Conservation (phyloP, 2,797 vertebrate genomes). For the Ceryle rudis region DNA sequence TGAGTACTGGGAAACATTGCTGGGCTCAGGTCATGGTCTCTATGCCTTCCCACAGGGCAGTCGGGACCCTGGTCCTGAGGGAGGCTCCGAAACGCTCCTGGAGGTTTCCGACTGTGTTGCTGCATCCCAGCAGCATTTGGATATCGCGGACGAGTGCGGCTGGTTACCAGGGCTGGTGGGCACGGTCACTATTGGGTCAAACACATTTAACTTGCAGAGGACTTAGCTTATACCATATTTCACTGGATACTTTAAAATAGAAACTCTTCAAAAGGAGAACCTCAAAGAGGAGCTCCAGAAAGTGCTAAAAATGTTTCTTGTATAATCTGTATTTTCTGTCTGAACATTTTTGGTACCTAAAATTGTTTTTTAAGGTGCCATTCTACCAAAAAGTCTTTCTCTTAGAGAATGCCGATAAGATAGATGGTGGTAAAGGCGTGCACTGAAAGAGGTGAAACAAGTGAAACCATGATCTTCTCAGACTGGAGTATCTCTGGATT, state of each 20-base stretch:
- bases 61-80: background rate
- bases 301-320: background rate
- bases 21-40: background rate
- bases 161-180: background rate
- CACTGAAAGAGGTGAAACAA: background rate
- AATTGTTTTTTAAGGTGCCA: background rate
- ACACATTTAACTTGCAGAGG: background rate
- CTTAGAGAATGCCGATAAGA: background rate
- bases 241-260: background rate
- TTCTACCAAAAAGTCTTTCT: background rate
- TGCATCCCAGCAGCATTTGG: background rate
- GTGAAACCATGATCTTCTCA: background rate
- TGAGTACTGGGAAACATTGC: background rate
- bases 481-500: background rate
- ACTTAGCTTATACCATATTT: background rate
- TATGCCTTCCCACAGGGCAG: fast-evolving
- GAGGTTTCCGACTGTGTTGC: background rate
- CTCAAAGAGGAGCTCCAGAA: background rate
- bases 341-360: background rate
- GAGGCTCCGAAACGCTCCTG: background rate
- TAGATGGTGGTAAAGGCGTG: fast-evolving
- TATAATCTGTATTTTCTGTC: background rate
- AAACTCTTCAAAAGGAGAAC: background rate
- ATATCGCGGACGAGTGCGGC: background rate
- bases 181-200: background rate